Percentiles rank a stretch among this genome's conserved stretches.
These are phyloP conservation scores for Drosophila kohkoa DNA, from an alignment of 1,140 invertebrate genomes.

Conservation along the genomic window DNA sequence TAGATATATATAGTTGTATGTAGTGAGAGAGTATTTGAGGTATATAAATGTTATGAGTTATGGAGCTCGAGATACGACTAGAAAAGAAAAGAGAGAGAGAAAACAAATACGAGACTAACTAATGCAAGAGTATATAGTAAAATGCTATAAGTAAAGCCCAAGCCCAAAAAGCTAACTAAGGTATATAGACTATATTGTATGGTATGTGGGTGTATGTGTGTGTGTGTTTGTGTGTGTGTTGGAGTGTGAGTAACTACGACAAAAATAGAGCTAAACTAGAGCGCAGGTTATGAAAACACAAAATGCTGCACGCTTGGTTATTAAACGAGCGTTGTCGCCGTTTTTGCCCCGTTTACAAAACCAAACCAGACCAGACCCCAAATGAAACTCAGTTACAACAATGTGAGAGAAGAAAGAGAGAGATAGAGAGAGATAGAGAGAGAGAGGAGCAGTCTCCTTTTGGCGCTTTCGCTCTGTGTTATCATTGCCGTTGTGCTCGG, in stretches of 20 bases:
- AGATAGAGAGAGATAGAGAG: background rate
- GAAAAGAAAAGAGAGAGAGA: slow-evolving; percentile 42
- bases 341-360: slow-evolving; percentile 26
- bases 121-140: background rate
- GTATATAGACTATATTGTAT: background rate
- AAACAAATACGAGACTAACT: slow-evolving; percentile 15
- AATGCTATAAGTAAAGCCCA: slow-evolving; percentile 3
- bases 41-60: slow-evolving; percentile 7
- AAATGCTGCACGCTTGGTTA: slow-evolving; percentile 65
- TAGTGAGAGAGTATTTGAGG: slow-evolving; percentile 28
- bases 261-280: slow-evolving; percentile 40
- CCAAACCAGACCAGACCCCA: slow-evolving; percentile 37
- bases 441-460: slow-evolving; percentile 29
- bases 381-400: slow-evolving; percentile 66
- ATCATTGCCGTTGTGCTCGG: slow-evolving; percentile 58
- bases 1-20: slow-evolving; percentile 14
- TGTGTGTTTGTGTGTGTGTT: slow-evolving; percentile 4
- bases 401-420: background rate
- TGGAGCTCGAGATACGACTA: slow-evolving; percentile 10
- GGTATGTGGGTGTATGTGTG: slow-evolving; percentile 9
- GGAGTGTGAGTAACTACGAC: slow-evolving; percentile 29
- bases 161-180: slow-evolving; percentile 50
- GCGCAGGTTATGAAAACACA: slow-evolving; percentile 76
- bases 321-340: slow-evolving; percentile 66
- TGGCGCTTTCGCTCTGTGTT: slow-evolving; percentile 38